Percentiles rank a stretch among this genome's conserved stretches.
phyloP scores from a whole-genome alignment of 2,113 vertebrate genomes.

The cattle (Bos taurus) region DNA sequence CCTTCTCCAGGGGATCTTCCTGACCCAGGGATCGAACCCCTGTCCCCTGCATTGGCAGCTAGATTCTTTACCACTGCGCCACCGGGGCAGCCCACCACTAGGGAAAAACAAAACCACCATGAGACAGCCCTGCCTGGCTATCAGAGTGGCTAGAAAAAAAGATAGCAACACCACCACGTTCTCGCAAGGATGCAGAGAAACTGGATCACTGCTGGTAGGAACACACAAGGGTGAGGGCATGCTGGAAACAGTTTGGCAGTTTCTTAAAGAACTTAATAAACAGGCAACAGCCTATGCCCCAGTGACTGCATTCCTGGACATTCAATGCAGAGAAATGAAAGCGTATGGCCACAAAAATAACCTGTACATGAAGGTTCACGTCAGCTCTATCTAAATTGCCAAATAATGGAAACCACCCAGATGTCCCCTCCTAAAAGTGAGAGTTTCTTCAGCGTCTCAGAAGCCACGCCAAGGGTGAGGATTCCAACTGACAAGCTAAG shows the following conservation, averaged over 20 bases:
- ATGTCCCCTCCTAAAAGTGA: background rate
- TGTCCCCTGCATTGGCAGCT: background rate
- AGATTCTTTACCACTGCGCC: background rate
- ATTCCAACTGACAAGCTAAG: background rate
- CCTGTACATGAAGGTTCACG: fast-evolving
- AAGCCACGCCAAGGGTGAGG: background rate
- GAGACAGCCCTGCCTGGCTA: background rate
- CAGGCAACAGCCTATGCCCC: fast-evolving
- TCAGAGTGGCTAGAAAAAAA: background rate
- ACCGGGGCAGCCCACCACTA: background rate
- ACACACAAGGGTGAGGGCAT: fast-evolving
- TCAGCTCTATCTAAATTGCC: background rate
- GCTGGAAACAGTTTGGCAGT: background rate
- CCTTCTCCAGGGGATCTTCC: background rate
- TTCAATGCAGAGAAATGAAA: background rate
- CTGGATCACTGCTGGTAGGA: background rate
- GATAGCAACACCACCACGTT: fast-evolving
- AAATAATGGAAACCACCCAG: background rate
- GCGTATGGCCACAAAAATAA: background rate
- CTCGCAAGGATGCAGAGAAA: background rate
- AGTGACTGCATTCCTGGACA: too few relatives aligned
- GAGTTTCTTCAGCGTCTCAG: background rate
- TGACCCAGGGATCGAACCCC: background rate
- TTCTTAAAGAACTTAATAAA: background rate
- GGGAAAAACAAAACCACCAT: background rate